Percentiles rank a stretch among this genome's conserved stretches.
phyloP scores from a whole-genome alignment of 2,888 invertebrate genomes.

The Digitonthophagus gazella region DNA sequence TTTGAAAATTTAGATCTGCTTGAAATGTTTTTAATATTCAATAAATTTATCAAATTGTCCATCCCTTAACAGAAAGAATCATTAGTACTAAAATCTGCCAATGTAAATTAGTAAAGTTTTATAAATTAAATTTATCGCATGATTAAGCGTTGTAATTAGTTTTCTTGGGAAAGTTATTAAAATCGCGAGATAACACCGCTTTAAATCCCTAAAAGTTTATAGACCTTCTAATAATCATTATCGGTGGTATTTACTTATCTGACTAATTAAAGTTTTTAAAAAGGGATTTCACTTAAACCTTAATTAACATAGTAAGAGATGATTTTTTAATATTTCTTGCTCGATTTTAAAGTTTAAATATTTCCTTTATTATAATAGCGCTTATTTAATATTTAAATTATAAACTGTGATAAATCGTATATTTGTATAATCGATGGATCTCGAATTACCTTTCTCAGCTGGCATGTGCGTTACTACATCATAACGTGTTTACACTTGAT shows the following conservation, averaged over 20 bases:
- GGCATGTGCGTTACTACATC: not conserved
- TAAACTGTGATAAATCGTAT: not conserved
- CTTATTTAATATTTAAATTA: too few relatives aligned
- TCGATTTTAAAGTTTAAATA: too few relatives aligned
- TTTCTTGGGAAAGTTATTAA: not conserved
- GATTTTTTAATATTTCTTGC: too few relatives aligned
- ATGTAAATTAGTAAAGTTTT: not conserved
- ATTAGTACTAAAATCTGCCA: not conserved
- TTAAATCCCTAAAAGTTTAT: not conserved
- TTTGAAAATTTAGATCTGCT: too few relatives aligned
- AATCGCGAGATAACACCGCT: not conserved
- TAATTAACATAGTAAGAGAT: not conserved
- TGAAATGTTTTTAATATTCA: too few relatives aligned
- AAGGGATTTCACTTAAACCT: not conserved
- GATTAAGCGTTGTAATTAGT: not conserved
- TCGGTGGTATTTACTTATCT: not conserved
- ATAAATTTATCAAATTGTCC: too few relatives aligned
- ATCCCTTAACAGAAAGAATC: too few relatives aligned
- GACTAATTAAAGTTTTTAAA: not conserved
- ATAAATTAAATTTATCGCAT: not conserved
- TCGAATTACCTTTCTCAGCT: not conserved
- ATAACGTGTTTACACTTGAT: not conserved
- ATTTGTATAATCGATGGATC: not conserved
- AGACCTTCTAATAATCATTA: not conserved
- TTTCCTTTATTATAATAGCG: too few relatives aligned